A percentile compares a stretch with the other conserved stretches of the same genome.
phyloP scores from a whole-genome alignment of 2,113 vertebrate species.

The Solenodon paradoxus region DNA sequence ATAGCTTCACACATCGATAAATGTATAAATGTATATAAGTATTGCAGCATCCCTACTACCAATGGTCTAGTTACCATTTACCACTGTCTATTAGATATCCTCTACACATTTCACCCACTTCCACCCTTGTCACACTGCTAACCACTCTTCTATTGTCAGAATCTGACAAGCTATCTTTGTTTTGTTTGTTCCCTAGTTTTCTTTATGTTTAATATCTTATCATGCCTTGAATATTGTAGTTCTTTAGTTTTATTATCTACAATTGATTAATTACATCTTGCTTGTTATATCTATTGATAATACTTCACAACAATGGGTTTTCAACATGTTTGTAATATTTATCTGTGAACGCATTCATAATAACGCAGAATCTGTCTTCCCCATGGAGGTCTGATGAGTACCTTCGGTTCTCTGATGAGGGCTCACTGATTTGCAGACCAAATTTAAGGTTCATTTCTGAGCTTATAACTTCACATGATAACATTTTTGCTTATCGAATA shows the following conservation, averaged over 20 bases:
- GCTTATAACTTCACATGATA: not conserved
- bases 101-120: no score
- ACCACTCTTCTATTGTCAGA: no score
- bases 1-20: no score
- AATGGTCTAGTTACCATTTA: no score
- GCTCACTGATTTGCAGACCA: not conserved
- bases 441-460: not conserved
- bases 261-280: not conserved
- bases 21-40: no score
- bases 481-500: not conserved
- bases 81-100: no score
- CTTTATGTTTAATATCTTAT: not conserved
- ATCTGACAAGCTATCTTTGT: no score
- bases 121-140: no score
- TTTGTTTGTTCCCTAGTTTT: no score
- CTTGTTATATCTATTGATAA: not conserved
- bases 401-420: no score
- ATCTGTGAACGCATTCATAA: not conserved
- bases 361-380: not conserved
- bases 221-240: not conserved
- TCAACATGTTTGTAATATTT: not conserved
- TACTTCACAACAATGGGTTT: not conserved
- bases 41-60: no score
- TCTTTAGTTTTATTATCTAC: not conserved
- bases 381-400: not conserved